phyloP scores from a whole-genome alignment of 2,888 invertebrate genomes.

The Eilema sororculum region DNA sequence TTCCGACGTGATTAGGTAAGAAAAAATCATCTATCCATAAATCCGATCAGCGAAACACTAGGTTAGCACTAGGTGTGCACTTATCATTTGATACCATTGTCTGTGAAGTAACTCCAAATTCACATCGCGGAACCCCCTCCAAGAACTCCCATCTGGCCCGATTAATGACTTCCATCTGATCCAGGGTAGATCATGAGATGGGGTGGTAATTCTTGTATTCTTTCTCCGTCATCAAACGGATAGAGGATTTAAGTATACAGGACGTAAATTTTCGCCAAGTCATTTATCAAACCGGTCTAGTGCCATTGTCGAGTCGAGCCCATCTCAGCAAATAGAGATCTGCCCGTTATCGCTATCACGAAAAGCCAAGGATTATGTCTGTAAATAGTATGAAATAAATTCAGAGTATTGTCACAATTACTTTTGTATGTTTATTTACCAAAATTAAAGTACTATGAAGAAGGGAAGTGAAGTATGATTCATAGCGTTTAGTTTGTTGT shows the following conservation, averaged over 20 bases:
- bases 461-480: slow-evolving; percentile 5
- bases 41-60: no score
- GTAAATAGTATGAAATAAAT: slow-evolving; percentile 18
- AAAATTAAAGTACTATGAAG: neutral
- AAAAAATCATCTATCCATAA: no score
- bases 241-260: neutral
- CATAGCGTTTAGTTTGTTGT: neutral
- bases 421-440: slow-evolving; percentile 15
- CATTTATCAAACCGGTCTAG: neutral
- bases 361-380: slow-evolving; percentile 13
- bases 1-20: no score
- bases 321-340: slow-evolving; percentile 11
- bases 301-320: slow-evolving; percentile 4
- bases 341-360: slow-evolving; percentile 14
- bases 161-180: no score
- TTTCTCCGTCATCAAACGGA: no score
- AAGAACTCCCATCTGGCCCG: no score
- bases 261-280: neutral
- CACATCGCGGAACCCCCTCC: no score
- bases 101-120: no score
- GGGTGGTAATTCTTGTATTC: no score
- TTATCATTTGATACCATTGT: no score
- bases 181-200: no score
- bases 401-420: slow-evolving; percentile 16
- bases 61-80: no score